These are phyloP conservation scores for Ovis canadensis DNA, from an alignment of 2,113 vertebrate species.

Conservation along the genomic window DNA sequence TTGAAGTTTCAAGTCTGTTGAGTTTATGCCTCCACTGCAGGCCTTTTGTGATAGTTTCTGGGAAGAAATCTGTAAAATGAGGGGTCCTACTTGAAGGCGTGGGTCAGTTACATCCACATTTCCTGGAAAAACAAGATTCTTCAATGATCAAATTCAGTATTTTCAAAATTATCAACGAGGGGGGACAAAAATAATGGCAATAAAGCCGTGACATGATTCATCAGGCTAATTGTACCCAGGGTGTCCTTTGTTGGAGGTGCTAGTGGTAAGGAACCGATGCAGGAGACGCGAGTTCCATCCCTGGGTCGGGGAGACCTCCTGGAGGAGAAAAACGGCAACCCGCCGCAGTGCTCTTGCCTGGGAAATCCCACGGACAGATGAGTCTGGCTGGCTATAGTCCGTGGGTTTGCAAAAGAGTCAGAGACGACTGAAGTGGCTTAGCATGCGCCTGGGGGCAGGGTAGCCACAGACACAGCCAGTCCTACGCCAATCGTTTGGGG, in stretches of 20 bases:
- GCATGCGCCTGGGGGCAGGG: neutral
- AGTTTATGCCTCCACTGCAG: neutral
- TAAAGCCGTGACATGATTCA: neutral
- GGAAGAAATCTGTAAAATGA: neutral
- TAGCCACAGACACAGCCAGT: accelerated
- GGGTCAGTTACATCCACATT: neutral
- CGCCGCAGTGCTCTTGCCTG: neutral
- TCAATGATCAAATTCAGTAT: neutral
- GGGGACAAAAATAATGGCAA: neutral
- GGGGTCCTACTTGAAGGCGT: accelerated
- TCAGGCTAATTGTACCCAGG: neutral
- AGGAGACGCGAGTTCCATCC: accelerated
- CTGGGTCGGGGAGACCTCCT: accelerated
- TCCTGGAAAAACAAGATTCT: neutral
- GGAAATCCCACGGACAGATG: neutral
- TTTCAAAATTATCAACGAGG: accelerated
- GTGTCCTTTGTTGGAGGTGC: neutral
- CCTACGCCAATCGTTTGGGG: accelerated
- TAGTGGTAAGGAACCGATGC: neutral
- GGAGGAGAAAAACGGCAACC: neutral
- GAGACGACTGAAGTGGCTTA: neutral
- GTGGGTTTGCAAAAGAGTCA: neutral
- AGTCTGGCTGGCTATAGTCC: neutral
- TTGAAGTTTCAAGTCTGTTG: neutral
- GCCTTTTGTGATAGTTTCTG: neutral